Conservation (phyloP, 2,113 vertebrate genomes). For the Sminthopsis crassicaudata region DNA sequence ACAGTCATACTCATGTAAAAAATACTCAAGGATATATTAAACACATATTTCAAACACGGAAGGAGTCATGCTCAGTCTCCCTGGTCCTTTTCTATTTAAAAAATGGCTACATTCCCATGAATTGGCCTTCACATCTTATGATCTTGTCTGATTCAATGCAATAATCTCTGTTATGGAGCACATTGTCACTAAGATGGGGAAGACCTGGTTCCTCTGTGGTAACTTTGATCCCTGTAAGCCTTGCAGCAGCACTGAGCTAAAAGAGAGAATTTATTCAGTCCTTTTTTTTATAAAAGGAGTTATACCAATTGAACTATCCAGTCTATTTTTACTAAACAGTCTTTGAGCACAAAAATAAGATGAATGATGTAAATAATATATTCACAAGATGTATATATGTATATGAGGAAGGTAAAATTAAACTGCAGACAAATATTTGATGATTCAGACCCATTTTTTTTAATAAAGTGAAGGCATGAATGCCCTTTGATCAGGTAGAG, state of each 20-base stretch:
- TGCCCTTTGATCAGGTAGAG: no score
- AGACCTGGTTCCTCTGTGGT: slow-evolving; percentile 18
- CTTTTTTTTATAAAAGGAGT: neutral
- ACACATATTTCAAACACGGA: slow-evolving; percentile 64
- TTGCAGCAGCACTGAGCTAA: neutral
- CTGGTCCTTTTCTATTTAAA: slow-evolving; percentile 37
- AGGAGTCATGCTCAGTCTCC: neutral
- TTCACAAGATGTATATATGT: no score
- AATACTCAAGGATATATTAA: slow-evolving; percentile 64
- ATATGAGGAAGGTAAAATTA: no score
- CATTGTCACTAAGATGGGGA: slow-evolving; percentile 2
- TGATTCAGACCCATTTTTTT: no score
- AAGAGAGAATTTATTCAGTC: neutral
- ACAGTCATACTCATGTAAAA: slow-evolving; percentile 49
- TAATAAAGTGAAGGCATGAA: no score
- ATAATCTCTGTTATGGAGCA: neutral
- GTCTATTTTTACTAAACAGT: neutral
- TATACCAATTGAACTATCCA: neutral
- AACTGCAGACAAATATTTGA: no score
- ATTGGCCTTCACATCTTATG: slow-evolving; percentile 22
- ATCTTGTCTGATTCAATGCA: slow-evolving; percentile 38
- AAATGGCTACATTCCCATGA: slow-evolving; percentile 10
- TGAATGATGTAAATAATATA: no score
- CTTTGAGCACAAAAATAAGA: neutral
- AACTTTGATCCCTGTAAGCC: slow-evolving; percentile 24